These are phyloP conservation scores for Aricia artaxerxes DNA, from an alignment of 2,888 invertebrate species.

Conservation along the genomic window DNA sequence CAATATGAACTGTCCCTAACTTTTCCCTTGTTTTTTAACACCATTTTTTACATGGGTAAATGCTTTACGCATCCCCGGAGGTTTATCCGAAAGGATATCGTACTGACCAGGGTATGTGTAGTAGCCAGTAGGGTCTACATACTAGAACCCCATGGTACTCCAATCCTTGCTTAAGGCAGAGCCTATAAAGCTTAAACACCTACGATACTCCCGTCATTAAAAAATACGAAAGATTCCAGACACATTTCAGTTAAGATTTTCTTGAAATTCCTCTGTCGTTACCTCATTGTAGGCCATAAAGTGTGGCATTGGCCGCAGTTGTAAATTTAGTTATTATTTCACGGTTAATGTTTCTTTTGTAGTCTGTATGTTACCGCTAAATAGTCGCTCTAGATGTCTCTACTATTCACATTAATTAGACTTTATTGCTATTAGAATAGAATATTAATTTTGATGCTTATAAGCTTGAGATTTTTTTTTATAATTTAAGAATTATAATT, in stretches of 20 bases:
- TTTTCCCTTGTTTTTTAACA: too few relatives aligned
- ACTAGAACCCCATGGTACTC: too few relatives aligned
- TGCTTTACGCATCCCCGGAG: too few relatives aligned
- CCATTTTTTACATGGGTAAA: too few relatives aligned
- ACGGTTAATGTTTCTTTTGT: conserved; percentile 45
- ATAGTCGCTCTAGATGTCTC: not conserved
- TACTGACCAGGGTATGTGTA: too few relatives aligned
- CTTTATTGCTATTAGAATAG: not conserved
- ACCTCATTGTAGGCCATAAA: conserved; percentile 69
- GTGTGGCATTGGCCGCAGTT: conserved; percentile 70
- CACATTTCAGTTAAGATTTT: not conserved
- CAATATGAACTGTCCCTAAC: too few relatives aligned
- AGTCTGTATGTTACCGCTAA: conserved; percentile 17
- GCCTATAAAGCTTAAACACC: too few relatives aligned
- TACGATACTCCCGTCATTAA: too few relatives aligned
- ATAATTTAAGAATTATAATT: not conserved
- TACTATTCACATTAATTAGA: not conserved
- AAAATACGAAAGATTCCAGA: not conserved
- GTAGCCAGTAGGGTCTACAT: too few relatives aligned
- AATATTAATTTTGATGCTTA: not conserved
- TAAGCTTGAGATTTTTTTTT: not conserved
- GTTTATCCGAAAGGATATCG: too few relatives aligned
- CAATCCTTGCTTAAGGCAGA: too few relatives aligned
- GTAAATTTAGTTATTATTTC: conserved; percentile 58
- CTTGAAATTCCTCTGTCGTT: conserved; percentile 38